Evolutionary conservation across 2,888 invertebrate species (phyloP).

Genomic region (Lampropteryx suffumata): DNA sequence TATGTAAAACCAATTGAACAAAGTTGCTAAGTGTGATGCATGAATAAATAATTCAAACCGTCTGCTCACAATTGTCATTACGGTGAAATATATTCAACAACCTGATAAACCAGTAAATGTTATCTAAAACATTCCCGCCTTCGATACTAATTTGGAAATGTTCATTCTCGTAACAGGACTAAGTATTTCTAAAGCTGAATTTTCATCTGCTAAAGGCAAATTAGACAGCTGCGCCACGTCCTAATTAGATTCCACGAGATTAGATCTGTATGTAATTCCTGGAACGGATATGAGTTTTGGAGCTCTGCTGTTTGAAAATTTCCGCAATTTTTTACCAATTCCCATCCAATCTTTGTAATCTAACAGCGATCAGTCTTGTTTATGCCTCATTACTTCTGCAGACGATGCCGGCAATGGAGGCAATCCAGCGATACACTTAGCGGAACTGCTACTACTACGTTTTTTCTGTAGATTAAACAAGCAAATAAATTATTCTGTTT

Average conservation of each 20-base stretch:
- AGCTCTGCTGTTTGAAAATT: conserved; percentile 30
- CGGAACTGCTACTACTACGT: conserved; percentile 20
- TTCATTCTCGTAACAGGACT: conserved; percentile 17
- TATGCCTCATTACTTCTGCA: conserved; percentile 39
- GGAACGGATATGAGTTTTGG: conserved; percentile 36
- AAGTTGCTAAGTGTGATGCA: conserved; percentile 21
- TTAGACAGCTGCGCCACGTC: conserved; percentile 24
- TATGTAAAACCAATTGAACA: conserved; percentile 22
- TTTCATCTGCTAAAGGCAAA: conserved; percentile 22
- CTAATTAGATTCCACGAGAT: conserved; percentile 28
- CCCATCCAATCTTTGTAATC: conserved; percentile 40
- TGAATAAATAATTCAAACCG: conserved; percentile 22
- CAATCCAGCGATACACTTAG: conserved; percentile 23
- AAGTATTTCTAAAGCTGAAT: conserved; percentile 20
- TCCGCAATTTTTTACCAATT: conserved; percentile 36
- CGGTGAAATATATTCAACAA: conserved; percentile 12
- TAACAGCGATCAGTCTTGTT: conserved; percentile 40
- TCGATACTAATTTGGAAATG: conserved; percentile 21
- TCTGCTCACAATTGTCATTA: conserved; percentile 15
- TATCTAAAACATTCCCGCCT: conserved; percentile 8
- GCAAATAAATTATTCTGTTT: conserved; percentile 6
- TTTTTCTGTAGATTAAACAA: conserved; percentile 14
- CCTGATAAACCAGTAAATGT: conserved; percentile 8
- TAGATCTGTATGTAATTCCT: conserved; percentile 32
- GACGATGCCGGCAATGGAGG: conserved; percentile 14